These are phyloP conservation scores for Dendroctonus ponderosae DNA, from an alignment of 1,140 invertebrate genomes.

Conservation along the genomic window DNA sequence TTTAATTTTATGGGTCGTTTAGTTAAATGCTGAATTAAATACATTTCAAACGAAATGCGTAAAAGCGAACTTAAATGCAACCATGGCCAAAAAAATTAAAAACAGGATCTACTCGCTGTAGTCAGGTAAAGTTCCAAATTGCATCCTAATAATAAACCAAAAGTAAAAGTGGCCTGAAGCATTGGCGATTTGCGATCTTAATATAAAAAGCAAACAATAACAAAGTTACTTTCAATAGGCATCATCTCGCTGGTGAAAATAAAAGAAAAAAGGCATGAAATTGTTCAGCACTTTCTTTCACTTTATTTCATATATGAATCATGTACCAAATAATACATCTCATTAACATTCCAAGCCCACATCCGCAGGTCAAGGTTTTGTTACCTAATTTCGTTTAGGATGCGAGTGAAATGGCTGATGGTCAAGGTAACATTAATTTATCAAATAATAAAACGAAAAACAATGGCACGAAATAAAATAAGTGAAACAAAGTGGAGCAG, in stretches of 20 bases:
- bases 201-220: slow-evolving; percentile 5
- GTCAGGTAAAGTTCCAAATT: neutral
- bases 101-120: too few species aligned
- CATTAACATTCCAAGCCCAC: slow-evolving; percentile 15
- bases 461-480: too few species aligned
- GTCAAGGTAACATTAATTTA: too few species aligned
- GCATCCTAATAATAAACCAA: neutral
- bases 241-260: neutral
- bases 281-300: slow-evolving; percentile 14
- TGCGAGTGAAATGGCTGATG: neutral
- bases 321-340: slow-evolving; percentile 8
- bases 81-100: too few species aligned
- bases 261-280: slow-evolving; percentile 6
- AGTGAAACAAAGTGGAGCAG: too few species aligned
- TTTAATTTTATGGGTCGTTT: too few species aligned
- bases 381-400: slow-evolving; percentile 16
- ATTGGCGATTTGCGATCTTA: neutral
- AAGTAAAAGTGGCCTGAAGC: slow-evolving; percentile 9
- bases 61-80: too few species aligned
- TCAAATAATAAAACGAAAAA: too few species aligned
- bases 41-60: too few species aligned
- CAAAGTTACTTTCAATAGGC: slow-evolving; percentile 7
- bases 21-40: too few species aligned
- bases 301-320: slow-evolving; percentile 5
- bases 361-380: slow-evolving; percentile 22